Conservation (phyloP, 2,888 invertebrate species). For the Cryptocheilus praepositus region DNA sequence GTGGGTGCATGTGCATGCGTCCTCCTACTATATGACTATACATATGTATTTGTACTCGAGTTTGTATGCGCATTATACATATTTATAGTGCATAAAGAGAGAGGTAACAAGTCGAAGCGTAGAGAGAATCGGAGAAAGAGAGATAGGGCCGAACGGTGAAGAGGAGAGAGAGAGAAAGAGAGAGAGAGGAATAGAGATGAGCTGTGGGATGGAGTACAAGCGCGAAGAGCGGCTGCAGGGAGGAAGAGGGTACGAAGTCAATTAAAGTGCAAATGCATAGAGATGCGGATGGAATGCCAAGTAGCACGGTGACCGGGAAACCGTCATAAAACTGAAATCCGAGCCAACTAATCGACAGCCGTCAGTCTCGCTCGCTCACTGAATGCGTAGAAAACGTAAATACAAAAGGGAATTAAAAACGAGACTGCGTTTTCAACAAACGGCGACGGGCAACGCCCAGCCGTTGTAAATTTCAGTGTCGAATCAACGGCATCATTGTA, state of each 20-base stretch:
- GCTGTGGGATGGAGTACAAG: constrained; percentile 19
- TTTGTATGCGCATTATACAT: constrained; percentile 50
- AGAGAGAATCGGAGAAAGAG: constrained; percentile 33
- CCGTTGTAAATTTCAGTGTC: no score
- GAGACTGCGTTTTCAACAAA: background rate
- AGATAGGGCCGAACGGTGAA: constrained; percentile 10
- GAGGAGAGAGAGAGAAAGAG: constrained; percentile 6
- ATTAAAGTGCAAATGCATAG: constrained; percentile 74
- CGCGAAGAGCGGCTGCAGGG: constrained; percentile 11
- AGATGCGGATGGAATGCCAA: constrained; percentile 67
- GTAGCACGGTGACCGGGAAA: constrained; percentile 66
- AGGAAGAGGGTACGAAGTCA: constrained; percentile 56
- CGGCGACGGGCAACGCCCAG: no score
- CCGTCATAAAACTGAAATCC: constrained; percentile 56
- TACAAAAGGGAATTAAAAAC: background rate
- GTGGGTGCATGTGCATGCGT: constrained; percentile 14
- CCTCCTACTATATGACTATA: background rate
- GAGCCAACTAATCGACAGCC: constrained; percentile 47
- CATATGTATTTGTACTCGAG: constrained; percentile 18
- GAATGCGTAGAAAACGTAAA: background rate
- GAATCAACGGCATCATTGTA: no score
- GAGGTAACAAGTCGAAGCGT: constrained; percentile 8
- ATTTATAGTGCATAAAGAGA: constrained; percentile 49
- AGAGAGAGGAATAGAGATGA: constrained; percentile 14
- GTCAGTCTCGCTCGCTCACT: background rate